Conservation (phyloP, 2,113 vertebrate genomes). For the Nycticryphes semicollaris region DNA sequence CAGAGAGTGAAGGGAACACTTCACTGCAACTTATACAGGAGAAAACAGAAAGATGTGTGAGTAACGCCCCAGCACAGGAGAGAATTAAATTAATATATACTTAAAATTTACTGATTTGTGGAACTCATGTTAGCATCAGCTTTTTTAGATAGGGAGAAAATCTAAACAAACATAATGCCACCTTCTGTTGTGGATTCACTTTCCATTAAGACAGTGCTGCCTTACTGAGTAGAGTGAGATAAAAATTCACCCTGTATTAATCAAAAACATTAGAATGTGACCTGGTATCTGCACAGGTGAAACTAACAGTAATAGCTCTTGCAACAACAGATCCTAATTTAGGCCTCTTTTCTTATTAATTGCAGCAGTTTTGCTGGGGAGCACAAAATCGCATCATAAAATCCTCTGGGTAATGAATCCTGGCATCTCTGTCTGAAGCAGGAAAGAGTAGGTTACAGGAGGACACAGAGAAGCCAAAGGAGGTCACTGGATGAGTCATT, state of each 20-base stretch:
- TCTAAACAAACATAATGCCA: neutral
- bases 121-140: neutral
- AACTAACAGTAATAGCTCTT: neutral
- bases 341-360: constrained; percentile 18
- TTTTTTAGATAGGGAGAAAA: neutral
- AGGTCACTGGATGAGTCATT: constrained; percentile 56
- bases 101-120: neutral
- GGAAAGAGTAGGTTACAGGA: constrained; percentile 34
- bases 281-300: neutral
- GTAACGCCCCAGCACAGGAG: neutral
- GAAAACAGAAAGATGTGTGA: neutral
- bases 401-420: constrained; percentile 18
- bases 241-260: neutral
- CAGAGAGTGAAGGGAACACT: neutral
- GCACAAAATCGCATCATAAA: constrained; percentile 8
- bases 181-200: neutral
- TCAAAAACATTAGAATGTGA: neutral
- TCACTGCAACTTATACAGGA: neutral
- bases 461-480: constrained; percentile 32
- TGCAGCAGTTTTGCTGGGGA: neutral
- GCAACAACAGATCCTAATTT: neutral
- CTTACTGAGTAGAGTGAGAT: neutral
- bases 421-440: neutral
- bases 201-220: neutral
- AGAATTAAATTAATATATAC: neutral